Evolutionary conservation across 2,113 vertebrate genomes (phyloP).

Genomic region (Prionailurus viverrinus): DNA sequence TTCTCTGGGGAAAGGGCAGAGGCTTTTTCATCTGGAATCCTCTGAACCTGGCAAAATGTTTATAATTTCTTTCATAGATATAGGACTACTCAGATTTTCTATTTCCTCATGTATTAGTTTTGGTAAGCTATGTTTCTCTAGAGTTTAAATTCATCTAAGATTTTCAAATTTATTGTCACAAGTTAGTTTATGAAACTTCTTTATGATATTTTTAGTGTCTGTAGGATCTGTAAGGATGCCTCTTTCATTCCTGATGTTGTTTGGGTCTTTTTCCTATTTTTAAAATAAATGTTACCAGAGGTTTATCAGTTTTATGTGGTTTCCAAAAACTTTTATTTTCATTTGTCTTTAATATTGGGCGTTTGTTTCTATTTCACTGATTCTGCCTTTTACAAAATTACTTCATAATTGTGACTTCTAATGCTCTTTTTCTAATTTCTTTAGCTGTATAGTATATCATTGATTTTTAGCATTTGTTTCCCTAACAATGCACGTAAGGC

Average conservation of each 20-base stretch:
- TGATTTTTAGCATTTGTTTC: background rate
- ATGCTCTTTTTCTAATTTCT: background rate
- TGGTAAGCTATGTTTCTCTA: background rate
- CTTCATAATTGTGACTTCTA: background rate
- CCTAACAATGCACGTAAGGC: background rate
- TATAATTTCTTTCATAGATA: background rate
- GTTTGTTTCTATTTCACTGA: background rate
- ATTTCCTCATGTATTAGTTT: background rate
- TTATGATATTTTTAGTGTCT: background rate
- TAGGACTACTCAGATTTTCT: background rate
- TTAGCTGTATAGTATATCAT: background rate
- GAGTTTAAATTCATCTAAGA: background rate
- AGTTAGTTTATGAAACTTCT: background rate
- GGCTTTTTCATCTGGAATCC: background rate
- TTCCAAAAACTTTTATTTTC: background rate
- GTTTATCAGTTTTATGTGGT: background rate
- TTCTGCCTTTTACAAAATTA: background rate
- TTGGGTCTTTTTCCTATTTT: background rate
- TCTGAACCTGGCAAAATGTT: background rate
- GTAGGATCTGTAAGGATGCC: background rate
- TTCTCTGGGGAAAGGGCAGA: background rate
- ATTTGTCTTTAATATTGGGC: background rate
- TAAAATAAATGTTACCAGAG: background rate
- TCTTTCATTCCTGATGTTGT: background rate
- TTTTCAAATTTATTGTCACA: background rate